Percentiles rank a stretch among this genome's conserved stretches.
Evolutionary conservation across 1,140 invertebrate genomes (phyloP).

Genomic region (Globodera ellingtonae): DNA sequence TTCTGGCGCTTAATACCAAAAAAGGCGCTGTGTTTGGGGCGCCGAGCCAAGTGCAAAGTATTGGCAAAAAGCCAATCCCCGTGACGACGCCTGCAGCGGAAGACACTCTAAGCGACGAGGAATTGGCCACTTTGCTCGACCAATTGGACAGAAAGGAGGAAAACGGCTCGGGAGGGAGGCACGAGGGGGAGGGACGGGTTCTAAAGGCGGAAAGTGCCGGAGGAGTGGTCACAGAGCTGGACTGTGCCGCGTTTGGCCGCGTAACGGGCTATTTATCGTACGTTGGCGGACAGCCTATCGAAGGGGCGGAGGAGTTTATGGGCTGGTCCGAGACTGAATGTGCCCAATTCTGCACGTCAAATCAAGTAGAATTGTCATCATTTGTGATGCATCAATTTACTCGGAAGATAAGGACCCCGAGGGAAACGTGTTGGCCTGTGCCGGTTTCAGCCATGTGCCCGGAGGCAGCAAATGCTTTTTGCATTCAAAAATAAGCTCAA

Average conservation of each 20-base stretch:
- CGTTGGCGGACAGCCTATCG: slow-evolving; percentile 12
- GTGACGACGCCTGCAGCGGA: neutral
- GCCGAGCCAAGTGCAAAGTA: slow-evolving; percentile 11
- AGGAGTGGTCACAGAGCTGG: slow-evolving; percentile 4
- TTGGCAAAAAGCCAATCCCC: slow-evolving; percentile 1
- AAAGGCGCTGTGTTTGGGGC: slow-evolving; percentile 18
- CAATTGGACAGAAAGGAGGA: slow-evolving; percentile 14
- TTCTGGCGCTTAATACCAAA: slow-evolving; percentile 23
- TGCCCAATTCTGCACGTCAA: slow-evolving; percentile 16
- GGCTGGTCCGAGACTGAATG: slow-evolving; percentile 28
- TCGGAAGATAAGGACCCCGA: slow-evolving; percentile 11
- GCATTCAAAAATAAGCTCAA: slow-evolving; percentile 11
- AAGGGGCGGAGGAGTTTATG: slow-evolving; percentile 22
- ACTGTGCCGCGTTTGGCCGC: slow-evolving; percentile 15
- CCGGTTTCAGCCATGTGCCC: slow-evolving; percentile 17
- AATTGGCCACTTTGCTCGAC: slow-evolving; percentile 20
- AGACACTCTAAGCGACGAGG: slow-evolving; percentile 10
- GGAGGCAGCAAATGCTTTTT: slow-evolving; percentile 26
- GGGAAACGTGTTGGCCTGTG: slow-evolving; percentile 19
- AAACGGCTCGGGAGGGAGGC: neutral
- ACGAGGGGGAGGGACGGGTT: neutral
- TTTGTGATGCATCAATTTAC: neutral
- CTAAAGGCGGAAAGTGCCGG: neutral
- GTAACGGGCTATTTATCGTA: slow-evolving; percentile 13
- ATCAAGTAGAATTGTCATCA: neutral